These are phyloP conservation scores for Ivindomyrus marchei DNA, from an alignment of 2,113 vertebrate genomes.

Conservation along the genomic window DNA sequence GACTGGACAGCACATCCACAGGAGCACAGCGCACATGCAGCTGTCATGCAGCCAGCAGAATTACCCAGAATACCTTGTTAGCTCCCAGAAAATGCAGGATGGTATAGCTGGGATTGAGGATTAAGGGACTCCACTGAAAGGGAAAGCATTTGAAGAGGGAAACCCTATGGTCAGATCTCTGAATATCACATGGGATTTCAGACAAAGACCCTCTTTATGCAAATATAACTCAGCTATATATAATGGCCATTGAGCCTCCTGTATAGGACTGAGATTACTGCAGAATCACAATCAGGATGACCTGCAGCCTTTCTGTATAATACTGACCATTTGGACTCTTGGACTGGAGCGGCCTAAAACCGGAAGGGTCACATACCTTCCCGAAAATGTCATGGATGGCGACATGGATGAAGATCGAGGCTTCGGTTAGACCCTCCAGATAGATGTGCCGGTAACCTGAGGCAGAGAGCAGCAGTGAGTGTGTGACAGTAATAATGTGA, in stretches of 20 bases:
- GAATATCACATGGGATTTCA: not conserved
- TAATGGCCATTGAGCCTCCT: not conserved
- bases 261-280: not conserved
- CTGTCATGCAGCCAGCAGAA: slow-evolving; percentile 64
- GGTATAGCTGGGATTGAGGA: slow-evolving; percentile 98
- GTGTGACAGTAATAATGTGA: not conserved
- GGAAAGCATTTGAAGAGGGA: slow-evolving; percentile 47
- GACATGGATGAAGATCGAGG: slow-evolving; percentile 94
- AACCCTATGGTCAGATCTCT: not conserved
- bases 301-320: not conserved
- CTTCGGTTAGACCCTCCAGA: slow-evolving; percentile 89
- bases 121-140: slow-evolving; percentile 97
- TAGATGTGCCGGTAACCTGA: slow-evolving; percentile 95
- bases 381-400: slow-evolving; percentile 93
- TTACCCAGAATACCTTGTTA: slow-evolving; percentile 79
- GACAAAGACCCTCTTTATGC: not conserved
- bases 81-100: slow-evolving; percentile 99
- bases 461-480: slow-evolving; percentile 22
- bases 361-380: slow-evolving; percentile 67
- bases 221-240: not conserved
- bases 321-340: not conserved
- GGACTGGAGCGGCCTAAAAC: not conserved
- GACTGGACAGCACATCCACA: not conserved
- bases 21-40: slow-evolving; percentile 47
- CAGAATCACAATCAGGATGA: not conserved